Evolutionary conservation across 2,888 invertebrate species (phyloP), one percentile per base, ranked within the genome.

Genomic region (Antitype chi): DNA sequence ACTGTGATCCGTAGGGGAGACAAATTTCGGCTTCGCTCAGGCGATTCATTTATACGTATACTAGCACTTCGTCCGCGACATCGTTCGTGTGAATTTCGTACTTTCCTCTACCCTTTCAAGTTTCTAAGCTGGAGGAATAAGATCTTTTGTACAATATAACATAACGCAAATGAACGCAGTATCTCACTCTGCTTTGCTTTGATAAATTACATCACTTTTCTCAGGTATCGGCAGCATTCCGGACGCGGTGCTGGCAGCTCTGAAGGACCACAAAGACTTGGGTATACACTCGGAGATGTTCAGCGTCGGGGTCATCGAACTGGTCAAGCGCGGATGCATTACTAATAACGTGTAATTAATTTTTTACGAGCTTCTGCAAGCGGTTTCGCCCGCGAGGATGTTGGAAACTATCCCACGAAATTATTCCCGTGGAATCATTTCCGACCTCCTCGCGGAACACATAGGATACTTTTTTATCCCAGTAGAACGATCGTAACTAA

Each of bases 251-350:
- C 96, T 99, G 1, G 96, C 98, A 0, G 97, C 97, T 0, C 96
- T 99, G 76, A 98, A 97, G 76, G 97, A 98, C 87, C 99, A 99
- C 97, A 99, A 99, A 92, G 98, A 99, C 94, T 97, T 99, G 57
- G 99, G 99, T 49, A 98, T 99, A 79, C 99, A 99, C 95, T 99
- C 99, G 0, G 99, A 99, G 96, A 99, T 99, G 99, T 99, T 99
- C 96, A 98, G 99, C 89, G 98, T 98, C 75, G 99, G 99, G 13
- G 98, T 99, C 66, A 98, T 99, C 28, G 99, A 99, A 87, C 97
- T 99, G 70, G 98, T 99, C 23, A 97, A 97, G 70, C 97, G 97
- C 20, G 99, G 99, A 0, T 98, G 98, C 90, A 97, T 99, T 79
- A 99, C 99, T 15, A 99, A 99, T 93, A 98, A 98, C 89, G 97